phyloP scores from a whole-genome alignment of 2,113 vertebrate genomes.

The Tichodroma muraria region DNA sequence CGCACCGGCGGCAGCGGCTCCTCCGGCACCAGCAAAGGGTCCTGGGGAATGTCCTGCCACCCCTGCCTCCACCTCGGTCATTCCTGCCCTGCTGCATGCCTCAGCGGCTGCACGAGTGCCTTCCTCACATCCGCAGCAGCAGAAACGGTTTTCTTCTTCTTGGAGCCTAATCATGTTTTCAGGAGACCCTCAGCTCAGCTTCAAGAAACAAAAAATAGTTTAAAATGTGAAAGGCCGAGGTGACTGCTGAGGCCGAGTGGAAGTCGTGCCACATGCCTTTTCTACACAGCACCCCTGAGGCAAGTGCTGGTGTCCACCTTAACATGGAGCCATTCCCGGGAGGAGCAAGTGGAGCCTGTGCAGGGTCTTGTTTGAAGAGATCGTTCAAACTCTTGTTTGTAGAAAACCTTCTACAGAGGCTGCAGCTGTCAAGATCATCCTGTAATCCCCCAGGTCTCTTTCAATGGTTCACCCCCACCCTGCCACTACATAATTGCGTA shows the following conservation, averaged over 20 bases:
- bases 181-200: not conserved
- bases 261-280: fast-evolving
- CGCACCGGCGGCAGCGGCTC: no score
- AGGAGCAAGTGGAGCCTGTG: not conserved
- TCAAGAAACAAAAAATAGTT: not conserved
- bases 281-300: not conserved
- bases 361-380: not conserved
- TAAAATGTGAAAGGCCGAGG: not conserved
- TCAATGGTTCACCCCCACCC: not conserved
- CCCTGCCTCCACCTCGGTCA: fast-evolving
- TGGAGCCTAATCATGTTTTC: no score
- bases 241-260: fast-evolving
- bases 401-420: not conserved
- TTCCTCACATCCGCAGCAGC: fast-evolving
- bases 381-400: not conserved
- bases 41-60: fast-evolving
- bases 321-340: fast-evolving
- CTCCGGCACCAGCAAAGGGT: fast-evolving
- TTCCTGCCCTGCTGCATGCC: fast-evolving
- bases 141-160: fast-evolving
- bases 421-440: not conserved
- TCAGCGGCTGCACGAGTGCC: fast-evolving
- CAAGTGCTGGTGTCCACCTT: no score
- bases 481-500: not conserved
- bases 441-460: not conserved